Evolutionary conservation across 2,113 vertebrate genomes (phyloP).

Genomic region (Muscicapa adusta): DNA sequence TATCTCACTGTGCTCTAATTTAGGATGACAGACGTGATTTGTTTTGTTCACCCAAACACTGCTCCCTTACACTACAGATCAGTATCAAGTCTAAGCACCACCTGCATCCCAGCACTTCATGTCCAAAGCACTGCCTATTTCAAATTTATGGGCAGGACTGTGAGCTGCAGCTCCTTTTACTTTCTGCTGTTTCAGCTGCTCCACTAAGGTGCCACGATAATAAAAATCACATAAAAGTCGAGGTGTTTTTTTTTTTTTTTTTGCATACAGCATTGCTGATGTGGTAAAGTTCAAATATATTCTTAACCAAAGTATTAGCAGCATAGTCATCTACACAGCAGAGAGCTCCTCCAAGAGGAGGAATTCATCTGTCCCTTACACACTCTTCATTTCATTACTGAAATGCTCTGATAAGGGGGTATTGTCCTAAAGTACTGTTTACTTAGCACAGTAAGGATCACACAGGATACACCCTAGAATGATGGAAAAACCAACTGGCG

Average conservation of each 20-base stretch:
- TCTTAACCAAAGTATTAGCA: not conserved
- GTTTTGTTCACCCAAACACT: not conserved
- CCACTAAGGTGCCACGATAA: not conserved
- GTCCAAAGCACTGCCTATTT: not conserved
- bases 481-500: not conserved
- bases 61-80: not conserved
- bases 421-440: not conserved
- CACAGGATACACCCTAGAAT: not conserved
- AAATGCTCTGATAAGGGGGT: not conserved
- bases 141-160: not conserved
- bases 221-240: not conserved
- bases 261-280: not conserved
- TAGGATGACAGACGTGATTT: not conserved
- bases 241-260: not conserved
- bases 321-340: not conserved
- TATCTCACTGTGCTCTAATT: not conserved
- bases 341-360: not conserved
- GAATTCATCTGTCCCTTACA: not conserved
- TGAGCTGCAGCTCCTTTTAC: not conserved
- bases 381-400: not conserved
- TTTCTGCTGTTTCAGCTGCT: not conserved
- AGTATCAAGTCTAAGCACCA: not conserved
- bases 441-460: not conserved
- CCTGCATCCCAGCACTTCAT: not conserved
- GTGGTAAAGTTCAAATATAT: not conserved